A percentile compares a stretch with the other conserved stretches of the same genome.
phyloP scores from a whole-genome alignment of 2,113 vertebrate genomes.

The Callipepla californica region DNA sequence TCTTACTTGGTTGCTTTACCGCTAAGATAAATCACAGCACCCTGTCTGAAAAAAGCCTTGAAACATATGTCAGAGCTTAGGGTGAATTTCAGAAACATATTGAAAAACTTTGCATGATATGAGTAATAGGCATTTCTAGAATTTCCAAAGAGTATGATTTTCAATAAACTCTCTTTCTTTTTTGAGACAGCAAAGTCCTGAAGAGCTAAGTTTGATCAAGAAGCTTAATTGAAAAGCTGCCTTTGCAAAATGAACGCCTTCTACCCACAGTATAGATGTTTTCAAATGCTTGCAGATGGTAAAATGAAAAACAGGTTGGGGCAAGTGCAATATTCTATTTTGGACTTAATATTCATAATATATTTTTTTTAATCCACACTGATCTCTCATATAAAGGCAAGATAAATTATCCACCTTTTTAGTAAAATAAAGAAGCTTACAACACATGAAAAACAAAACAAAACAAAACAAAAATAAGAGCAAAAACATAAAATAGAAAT shows the following conservation, averaged over 20 bases:
- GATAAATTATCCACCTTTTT: conserved; percentile 16
- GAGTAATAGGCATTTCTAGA: background rate
- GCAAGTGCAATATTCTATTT: conserved; percentile 11
- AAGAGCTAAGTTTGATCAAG: background rate
- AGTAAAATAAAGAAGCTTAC: conserved; percentile 18
- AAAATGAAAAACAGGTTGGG: conserved; percentile 31
- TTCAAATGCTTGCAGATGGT: conserved; percentile 10
- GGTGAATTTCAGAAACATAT: background rate
- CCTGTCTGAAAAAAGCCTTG: background rate
- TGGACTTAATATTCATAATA: conserved; percentile 12
- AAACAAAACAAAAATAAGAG: background rate
- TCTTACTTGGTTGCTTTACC: background rate
- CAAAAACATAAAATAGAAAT: background rate
- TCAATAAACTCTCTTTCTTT: background rate
- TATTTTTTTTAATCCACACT: background rate
- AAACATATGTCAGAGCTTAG: background rate
- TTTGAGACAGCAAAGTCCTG: background rate
- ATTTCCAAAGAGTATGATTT: background rate
- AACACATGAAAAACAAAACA: background rate
- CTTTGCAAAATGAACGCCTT: background rate
- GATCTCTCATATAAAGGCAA: background rate
- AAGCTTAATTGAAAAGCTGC: conserved; percentile 23
- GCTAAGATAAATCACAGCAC: background rate
- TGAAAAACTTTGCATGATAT: fast-evolving
- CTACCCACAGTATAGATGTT: background rate